Conservation (phyloP, 1,140 invertebrate genomes). For the Agraylea sexmaculata region DNA sequence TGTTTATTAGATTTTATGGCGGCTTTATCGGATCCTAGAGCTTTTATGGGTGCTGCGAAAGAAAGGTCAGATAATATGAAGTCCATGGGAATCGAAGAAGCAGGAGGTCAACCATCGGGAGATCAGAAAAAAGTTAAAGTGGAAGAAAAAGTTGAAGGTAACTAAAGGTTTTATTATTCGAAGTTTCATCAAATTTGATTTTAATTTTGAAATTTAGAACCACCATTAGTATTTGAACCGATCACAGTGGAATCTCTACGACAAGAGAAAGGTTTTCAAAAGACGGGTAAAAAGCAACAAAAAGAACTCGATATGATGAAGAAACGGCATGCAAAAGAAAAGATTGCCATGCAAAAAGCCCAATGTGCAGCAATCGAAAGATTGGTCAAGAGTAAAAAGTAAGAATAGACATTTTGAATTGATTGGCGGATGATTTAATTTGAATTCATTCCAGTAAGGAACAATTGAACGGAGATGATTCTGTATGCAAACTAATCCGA, state of each 20-base stretch:
- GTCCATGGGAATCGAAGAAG: slow-evolving; percentile 85
- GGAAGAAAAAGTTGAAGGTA: slow-evolving; percentile 60
- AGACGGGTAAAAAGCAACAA: slow-evolving; percentile 90
- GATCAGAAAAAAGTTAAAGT: slow-evolving; percentile 45
- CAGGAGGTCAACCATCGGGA: slow-evolving; percentile 41
- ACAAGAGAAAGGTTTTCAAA: slow-evolving; percentile 87
- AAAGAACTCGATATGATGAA: slow-evolving; percentile 88
- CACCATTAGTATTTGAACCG: slow-evolving; percentile 72
- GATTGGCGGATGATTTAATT: too few relatives aligned
- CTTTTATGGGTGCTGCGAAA: slow-evolving; percentile 78
- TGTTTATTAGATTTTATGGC: slow-evolving; percentile 83
- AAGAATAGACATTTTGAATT: too few relatives aligned
- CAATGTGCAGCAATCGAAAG: slow-evolving; percentile 95
- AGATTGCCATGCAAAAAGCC: slow-evolving; percentile 78
- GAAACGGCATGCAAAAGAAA: slow-evolving; percentile 91
- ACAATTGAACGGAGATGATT: slow-evolving; percentile 66
- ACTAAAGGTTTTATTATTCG: slow-evolving; percentile 5
- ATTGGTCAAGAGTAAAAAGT: slow-evolving; percentile 86
- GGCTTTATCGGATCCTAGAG: slow-evolving; percentile 89
- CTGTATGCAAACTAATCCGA: slow-evolving; percentile 66
- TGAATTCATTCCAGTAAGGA: slow-evolving; percentile 62
- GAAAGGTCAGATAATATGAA: slow-evolving; percentile 87
- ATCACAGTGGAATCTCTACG: slow-evolving; percentile 84
- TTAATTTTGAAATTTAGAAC: slow-evolving; percentile 31
- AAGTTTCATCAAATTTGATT: slow-evolving; percentile 5